Percentiles rank a stretch among this genome's conserved stretches.
phyloP scores from a whole-genome alignment of 2,888 invertebrate species.

The Seira ritae region DNA sequence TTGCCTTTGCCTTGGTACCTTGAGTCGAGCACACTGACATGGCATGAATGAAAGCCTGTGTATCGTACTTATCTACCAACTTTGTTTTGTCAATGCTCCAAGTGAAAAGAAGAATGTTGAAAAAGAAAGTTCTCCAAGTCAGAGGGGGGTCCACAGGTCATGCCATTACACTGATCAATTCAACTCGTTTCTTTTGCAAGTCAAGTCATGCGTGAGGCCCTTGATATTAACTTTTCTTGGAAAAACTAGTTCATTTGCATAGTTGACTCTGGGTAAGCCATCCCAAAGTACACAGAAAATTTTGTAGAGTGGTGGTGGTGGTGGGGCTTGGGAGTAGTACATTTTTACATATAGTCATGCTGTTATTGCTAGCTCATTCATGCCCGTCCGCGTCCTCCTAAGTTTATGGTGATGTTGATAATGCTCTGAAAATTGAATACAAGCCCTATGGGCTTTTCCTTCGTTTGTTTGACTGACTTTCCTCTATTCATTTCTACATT shows the following conservation, averaged over 20 bases:
- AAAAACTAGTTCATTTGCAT: neutral
- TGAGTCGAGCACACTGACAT: neutral
- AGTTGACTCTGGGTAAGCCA: neutral
- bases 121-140: neutral
- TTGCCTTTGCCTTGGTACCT: too few relatives aligned
- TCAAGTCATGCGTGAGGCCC: neutral
- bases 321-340: too few relatives aligned
- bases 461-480: conserved; percentile 27
- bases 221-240: neutral
- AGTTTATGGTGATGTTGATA: neutral
- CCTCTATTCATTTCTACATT: conserved; percentile 1
- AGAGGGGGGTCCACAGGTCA: neutral
- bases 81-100: neutral
- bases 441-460: conserved; percentile 38
- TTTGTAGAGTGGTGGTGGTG: too few relatives aligned
- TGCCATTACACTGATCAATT: neutral
- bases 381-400: neutral
- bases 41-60: neutral
- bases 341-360: too few relatives aligned
- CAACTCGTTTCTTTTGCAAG: neutral
- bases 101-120: neutral
- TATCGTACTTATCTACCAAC: too few relatives aligned
- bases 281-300: neutral
- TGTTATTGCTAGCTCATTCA: neutral
- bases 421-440: conserved; percentile 47